These are phyloP conservation scores for Candoia aspera DNA, from an alignment of 2,113 vertebrate species.

Conservation along the genomic window DNA sequence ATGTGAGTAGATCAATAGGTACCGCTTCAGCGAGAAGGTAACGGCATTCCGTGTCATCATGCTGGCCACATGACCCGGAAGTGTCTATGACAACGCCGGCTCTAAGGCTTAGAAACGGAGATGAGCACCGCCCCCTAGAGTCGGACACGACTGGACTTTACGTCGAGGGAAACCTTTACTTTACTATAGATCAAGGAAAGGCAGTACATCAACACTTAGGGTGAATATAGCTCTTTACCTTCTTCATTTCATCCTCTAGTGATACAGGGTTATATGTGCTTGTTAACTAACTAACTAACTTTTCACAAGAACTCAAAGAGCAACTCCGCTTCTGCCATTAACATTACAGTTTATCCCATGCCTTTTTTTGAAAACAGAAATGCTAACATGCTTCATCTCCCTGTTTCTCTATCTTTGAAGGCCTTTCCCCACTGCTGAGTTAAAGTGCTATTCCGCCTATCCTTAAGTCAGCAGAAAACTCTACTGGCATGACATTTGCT, in stretches of 20 bases:
- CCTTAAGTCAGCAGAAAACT: neutral
- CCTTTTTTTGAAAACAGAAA: neutral
- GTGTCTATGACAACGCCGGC: too few relatives aligned
- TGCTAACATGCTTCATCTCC: neutral
- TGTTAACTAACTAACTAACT: too few relatives aligned
- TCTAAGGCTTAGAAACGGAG: too few relatives aligned
- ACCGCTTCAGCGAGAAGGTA: too few relatives aligned
- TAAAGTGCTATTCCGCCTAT: neutral
- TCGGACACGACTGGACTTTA: too few relatives aligned
- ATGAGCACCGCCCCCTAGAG: too few relatives aligned
- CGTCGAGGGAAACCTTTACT: too few relatives aligned
- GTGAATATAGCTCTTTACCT: neutral
- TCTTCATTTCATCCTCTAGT: neutral
- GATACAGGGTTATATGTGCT: neutral
- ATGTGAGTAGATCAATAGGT: too few relatives aligned
- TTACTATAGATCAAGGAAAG: neutral
- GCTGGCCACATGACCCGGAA: too few relatives aligned
- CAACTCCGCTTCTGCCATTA: neutral
- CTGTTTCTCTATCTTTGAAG: neutral
- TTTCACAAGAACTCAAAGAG: too few relatives aligned
- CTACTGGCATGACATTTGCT: neutral
- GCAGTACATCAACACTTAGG: neutral
- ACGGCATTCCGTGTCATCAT: too few relatives aligned
- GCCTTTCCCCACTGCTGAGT: neutral
- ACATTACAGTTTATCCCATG: neutral